Evolutionary conservation across 1,140 invertebrate genomes (phyloP), one percentile per base, ranked within the genome.

Genomic region (Drosophila auraria): DNA sequence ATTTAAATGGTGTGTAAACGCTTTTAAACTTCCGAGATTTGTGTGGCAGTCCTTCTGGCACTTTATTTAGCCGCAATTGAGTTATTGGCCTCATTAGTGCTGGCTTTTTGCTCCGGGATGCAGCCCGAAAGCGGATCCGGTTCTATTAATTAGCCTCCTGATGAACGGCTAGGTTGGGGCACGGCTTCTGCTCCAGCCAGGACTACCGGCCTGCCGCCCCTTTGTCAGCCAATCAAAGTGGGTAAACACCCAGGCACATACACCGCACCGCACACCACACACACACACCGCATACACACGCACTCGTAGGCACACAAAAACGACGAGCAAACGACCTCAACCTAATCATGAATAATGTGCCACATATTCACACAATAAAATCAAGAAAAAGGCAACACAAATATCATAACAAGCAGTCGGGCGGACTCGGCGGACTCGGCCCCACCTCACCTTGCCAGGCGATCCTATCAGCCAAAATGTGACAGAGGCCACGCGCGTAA

Each of bases 311-410:
- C 59, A 53, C 70, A 76, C 74, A 81, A 61, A 59, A 77, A 71
- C 78, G 78, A 68, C 59, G 61, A 80, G 72, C 72, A 83, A 83
- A 74, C 82, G 76, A 75, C 62, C 60, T 66, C 78, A 75, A 79
- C 64, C 82, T 86, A 87, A 86, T 86, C 83, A 86, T 86, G 83
- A 86, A 86, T 86, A 86, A 87, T 87, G 82, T 86, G 83, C 69
- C 78, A 87, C 82, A 86, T 86, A 86, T 86, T 86, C 82, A 86
- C 82, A 86, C 79, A 84, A 84, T 78, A 82, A 84, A 84, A 84
- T 82, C 82, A 86, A 56, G 61, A 82, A 73, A 83, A 78, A 80
- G 78, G 60, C 78, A 78, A 84, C 82, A 82, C 73, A 66, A 86
- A 86, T 80, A 87, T 86, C 83, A 87, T 82, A 87, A 87, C 82